A percentile compares a stretch with the other conserved stretches of the same genome.
phyloP scores from a whole-genome alignment of 2,888 invertebrate genomes.

The Amaurobius ferox region DNA sequence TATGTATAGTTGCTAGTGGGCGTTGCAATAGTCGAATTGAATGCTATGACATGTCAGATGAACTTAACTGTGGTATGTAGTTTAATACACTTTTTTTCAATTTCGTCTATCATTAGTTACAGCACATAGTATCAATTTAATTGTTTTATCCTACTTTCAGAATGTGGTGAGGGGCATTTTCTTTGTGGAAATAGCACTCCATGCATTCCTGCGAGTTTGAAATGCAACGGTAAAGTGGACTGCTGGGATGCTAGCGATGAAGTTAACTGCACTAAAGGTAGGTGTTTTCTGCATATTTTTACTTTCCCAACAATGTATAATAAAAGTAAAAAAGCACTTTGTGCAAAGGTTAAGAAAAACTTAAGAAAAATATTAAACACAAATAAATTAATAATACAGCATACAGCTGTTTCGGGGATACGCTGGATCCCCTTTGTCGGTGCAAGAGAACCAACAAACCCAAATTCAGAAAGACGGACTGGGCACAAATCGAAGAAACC shows the following conservation, averaged over 20 bases:
- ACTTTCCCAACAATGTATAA: too few relatives aligned
- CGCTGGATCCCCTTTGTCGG: too few relatives aligned
- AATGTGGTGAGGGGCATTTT: slow-evolving; percentile 79
- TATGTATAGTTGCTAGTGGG: slow-evolving; percentile 83
- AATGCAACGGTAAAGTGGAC: slow-evolving; percentile 85
- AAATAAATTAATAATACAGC: too few relatives aligned
- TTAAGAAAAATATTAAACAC: too few relatives aligned
- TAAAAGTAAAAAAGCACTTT: too few relatives aligned
- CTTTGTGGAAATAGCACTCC: slow-evolving; percentile 86
- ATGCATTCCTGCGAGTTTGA: slow-evolving; percentile 83
- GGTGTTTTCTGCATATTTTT: slow-evolving; percentile 71
- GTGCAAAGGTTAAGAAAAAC: too few relatives aligned
- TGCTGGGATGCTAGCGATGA: slow-evolving; percentile 89
- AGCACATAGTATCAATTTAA: not conserved
- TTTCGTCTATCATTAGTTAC: not conserved
- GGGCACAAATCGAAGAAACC: too few relatives aligned
- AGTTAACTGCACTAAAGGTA: slow-evolving; percentile 84
- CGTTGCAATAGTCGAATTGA: slow-evolving; percentile 86
- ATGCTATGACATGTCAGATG: slow-evolving; percentile 86
- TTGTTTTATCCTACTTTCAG: slow-evolving; percentile 54
- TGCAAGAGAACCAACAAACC: too few relatives aligned
- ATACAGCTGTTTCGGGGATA: too few relatives aligned
- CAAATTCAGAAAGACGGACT: too few relatives aligned
- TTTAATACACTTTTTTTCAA: not conserved
- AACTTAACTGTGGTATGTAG: slow-evolving; percentile 84